These are phyloP conservation scores for Oceanites oceanicus DNA, from an alignment of 2,113 vertebrate genomes.

Conservation along the genomic window DNA sequence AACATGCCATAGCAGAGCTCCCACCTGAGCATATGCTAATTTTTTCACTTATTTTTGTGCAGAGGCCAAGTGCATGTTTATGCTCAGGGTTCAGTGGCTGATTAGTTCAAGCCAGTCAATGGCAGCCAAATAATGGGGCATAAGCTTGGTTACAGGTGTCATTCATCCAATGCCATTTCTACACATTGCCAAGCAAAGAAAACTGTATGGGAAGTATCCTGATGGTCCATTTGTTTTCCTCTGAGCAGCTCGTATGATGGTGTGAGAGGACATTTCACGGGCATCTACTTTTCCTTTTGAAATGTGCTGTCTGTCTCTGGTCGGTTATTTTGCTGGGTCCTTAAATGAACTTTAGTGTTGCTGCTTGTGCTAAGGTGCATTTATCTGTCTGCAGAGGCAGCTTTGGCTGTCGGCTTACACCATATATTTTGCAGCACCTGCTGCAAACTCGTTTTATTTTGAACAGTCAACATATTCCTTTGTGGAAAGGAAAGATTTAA, in stretches of 20 bases:
- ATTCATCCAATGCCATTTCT: background rate
- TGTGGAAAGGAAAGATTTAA: constrained; percentile 1
- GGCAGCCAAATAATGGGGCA: background rate
- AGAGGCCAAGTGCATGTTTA: background rate
- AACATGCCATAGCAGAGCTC: background rate
- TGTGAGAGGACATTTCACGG: background rate
- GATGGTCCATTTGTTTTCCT: background rate
- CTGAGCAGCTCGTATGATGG: background rate
- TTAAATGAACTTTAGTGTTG: background rate
- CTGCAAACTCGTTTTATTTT: constrained; percentile 8
- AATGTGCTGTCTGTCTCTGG: background rate
- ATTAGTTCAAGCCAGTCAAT: background rate
- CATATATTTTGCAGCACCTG: constrained; percentile 3
- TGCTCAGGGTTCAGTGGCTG: background rate
- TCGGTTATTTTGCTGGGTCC: background rate
- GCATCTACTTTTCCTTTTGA: background rate
- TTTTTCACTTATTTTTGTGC: background rate
- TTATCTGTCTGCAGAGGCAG: background rate
- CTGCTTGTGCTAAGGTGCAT: background rate
- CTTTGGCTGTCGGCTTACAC: background rate
- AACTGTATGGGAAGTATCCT: background rate
- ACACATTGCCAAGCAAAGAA: background rate
- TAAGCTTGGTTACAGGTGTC: background rate
- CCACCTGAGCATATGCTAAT: background rate
- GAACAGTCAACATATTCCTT: background rate